Conservation (phyloP, 2,888 invertebrate genomes). For the Plagiodera versicolora region DNA sequence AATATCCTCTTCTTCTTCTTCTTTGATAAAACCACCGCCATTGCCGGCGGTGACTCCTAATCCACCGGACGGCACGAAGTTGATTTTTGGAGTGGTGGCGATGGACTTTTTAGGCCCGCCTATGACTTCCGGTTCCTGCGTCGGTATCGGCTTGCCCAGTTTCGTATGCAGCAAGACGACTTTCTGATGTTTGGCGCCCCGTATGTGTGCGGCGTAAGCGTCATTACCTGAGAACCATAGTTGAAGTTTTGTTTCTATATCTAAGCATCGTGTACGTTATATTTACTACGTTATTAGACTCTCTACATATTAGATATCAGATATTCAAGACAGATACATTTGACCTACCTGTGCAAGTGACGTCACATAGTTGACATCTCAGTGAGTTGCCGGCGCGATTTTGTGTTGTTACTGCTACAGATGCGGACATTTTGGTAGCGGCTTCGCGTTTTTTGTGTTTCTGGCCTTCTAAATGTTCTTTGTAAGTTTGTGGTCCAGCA, state of each 20-base stretch:
- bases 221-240: slow-evolving; percentile 78
- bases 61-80: slow-evolving; percentile 79
- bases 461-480: slow-evolving; percentile 97
- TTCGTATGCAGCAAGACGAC: slow-evolving; percentile 95
- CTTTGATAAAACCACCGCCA: slow-evolving; percentile 54
- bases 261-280: too few relatives aligned
- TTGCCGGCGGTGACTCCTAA: slow-evolving; percentile 61
- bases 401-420: slow-evolving; percentile 64
- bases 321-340: too few relatives aligned
- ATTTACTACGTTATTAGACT: too few relatives aligned
- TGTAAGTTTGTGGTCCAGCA: slow-evolving; percentile 69
- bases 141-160: slow-evolving; percentile 96
- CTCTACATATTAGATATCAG: too few relatives aligned
- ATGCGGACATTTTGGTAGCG: slow-evolving; percentile 72
- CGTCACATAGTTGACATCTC: slow-evolving; percentile 96
- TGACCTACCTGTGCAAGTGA: slow-evolving; percentile 82
- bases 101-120: slow-evolving; percentile 58
- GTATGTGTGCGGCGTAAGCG: slow-evolving; percentile 96
- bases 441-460: slow-evolving; percentile 99
- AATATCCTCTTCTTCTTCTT: slow-evolving; percentile 59
- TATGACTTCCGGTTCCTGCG: slow-evolving; percentile 90
- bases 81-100: slow-evolving; percentile 76
- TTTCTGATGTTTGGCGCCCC: slow-evolving; percentile 98
- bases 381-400: slow-evolving; percentile 70
- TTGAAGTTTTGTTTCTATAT: too few relatives aligned